Evolutionary conservation across 2,888 invertebrate genomes (phyloP).

Genomic region (Habrosyne pyritoides): DNA sequence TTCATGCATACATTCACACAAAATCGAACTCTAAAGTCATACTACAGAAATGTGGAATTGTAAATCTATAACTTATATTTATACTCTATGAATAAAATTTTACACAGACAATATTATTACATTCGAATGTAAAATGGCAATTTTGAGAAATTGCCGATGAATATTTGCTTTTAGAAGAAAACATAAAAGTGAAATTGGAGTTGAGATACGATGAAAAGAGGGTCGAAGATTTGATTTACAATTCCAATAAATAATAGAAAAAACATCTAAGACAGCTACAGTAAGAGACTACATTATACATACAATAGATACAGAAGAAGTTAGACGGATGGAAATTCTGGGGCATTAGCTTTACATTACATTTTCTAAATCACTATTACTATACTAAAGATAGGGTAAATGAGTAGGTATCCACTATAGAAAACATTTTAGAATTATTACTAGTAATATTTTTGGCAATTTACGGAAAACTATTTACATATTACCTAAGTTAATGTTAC

Average conservation of each 20-base stretch:
- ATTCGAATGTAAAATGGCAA: neutral
- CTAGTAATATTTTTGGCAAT: slow-evolving; percentile 48
- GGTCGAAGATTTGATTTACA: slow-evolving; percentile 34
- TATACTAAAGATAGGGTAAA: slow-evolving; percentile 32
- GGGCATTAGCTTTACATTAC: slow-evolving; percentile 80
- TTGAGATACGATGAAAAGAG: too few relatives aligned
- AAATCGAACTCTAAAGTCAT: slow-evolving; percentile 35
- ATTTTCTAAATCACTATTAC: slow-evolving; percentile 52
- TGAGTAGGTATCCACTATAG: slow-evolving; percentile 24
- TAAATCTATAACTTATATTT: slow-evolving; percentile 28
- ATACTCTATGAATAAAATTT: neutral
- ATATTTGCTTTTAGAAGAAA: neutral
- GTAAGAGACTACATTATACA: slow-evolving; percentile 71
- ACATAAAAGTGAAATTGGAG: neutral
- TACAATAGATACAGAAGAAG: slow-evolving; percentile 79
- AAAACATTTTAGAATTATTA: slow-evolving; percentile 22
- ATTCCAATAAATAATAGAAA: slow-evolving; percentile 40
- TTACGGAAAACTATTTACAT: slow-evolving; percentile 41
- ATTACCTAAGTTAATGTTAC: slow-evolving; percentile 16
- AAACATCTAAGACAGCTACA: slow-evolving; percentile 68
- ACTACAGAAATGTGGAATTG: slow-evolving; percentile 38
- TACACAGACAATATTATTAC: neutral
- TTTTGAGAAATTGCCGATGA: neutral
- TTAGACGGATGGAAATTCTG: slow-evolving; percentile 85
- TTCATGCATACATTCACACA: slow-evolving; percentile 39